Conservation (phyloP, 2,113 vertebrate species). For the Oceanites oceanicus region DNA sequence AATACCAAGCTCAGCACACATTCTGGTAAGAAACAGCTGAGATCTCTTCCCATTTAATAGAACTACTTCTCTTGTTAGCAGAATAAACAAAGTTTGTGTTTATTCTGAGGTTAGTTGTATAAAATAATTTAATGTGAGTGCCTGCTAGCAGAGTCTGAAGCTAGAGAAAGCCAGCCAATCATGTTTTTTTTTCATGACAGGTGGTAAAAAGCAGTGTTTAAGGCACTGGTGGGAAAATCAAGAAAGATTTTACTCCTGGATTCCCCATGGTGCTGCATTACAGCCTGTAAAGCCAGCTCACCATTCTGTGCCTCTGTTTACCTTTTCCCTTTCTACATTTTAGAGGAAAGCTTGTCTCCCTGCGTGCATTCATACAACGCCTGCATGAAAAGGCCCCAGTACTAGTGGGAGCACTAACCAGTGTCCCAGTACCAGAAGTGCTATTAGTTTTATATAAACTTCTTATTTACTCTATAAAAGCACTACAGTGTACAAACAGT, state of each 20-base stretch:
- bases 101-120: conserved; percentile 9
- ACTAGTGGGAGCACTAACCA: not conserved
- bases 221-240: conserved; percentile 21
- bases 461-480: not conserved
- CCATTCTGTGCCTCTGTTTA: not conserved
- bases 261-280: not conserved
- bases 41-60: conserved; percentile 14
- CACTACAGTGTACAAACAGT: not conserved
- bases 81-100: conserved; percentile 45
- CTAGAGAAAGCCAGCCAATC: not conserved
- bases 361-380: not conserved
- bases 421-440: not conserved
- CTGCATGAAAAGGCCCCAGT: not conserved
- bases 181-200: conserved; percentile 1
- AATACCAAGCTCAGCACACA: not conserved
- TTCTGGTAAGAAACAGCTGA: conserved; percentile 20
- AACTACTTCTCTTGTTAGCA: conserved; percentile 8
- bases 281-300: not conserved
- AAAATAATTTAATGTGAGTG: not conserved
- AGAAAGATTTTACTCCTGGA: conserved; percentile 21
- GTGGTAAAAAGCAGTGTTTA: conserved; percentile 1
- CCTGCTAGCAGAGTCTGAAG: conserved; percentile 16
- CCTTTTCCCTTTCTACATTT: not conserved
- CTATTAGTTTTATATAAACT: not conserved
- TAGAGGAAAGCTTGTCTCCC: not conserved